Evolutionary conservation across 1,140 invertebrate species (phyloP).

Genomic region (Drosophila malerkotliana): DNA sequence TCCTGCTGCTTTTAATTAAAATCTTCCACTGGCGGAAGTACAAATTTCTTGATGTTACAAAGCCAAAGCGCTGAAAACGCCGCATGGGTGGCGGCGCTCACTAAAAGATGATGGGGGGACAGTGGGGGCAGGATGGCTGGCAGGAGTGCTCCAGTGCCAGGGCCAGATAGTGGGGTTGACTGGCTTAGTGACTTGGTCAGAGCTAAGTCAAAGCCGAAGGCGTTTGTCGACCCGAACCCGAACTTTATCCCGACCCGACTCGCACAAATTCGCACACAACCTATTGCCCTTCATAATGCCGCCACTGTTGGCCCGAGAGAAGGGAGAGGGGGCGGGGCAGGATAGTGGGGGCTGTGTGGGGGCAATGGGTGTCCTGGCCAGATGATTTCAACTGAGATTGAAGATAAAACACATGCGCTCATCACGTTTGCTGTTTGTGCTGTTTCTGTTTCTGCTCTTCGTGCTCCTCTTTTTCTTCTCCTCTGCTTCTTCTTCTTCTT

Average conservation of each 20-base stretch:
- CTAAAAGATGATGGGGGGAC: not conserved
- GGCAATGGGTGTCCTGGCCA: constrained; percentile 33
- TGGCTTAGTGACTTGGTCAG: constrained; percentile 61
- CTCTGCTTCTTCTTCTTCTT: constrained; percentile 5
- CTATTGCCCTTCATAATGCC: constrained; percentile 74
- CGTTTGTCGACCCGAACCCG: constrained; percentile 48
- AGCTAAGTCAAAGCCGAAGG: constrained; percentile 57
- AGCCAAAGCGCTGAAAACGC: constrained; percentile 42
- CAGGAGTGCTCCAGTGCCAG: constrained; percentile 3
- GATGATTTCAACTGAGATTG: constrained; percentile 79
- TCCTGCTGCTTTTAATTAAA: constrained; percentile 82
- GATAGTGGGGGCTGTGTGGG: constrained; percentile 1
- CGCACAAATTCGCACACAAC: constrained; percentile 52
- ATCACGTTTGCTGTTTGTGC: constrained; percentile 72
- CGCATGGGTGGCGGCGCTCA: constrained; percentile 20
- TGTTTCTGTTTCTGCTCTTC: constrained; percentile 59
- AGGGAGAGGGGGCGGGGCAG: not conserved
- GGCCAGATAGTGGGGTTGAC: constrained; percentile 29
- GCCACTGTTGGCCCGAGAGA: constrained; percentile 4
- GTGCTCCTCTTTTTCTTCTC: constrained; percentile 17
- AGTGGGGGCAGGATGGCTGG: not conserved
- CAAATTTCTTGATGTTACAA: constrained; percentile 71
- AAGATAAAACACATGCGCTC: constrained; percentile 82
- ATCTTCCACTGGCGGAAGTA: constrained; percentile 75
- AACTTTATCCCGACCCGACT: constrained; percentile 46